Conservation (phyloP, 1,140 invertebrate species). For the Platorchestia sp. region DNA sequence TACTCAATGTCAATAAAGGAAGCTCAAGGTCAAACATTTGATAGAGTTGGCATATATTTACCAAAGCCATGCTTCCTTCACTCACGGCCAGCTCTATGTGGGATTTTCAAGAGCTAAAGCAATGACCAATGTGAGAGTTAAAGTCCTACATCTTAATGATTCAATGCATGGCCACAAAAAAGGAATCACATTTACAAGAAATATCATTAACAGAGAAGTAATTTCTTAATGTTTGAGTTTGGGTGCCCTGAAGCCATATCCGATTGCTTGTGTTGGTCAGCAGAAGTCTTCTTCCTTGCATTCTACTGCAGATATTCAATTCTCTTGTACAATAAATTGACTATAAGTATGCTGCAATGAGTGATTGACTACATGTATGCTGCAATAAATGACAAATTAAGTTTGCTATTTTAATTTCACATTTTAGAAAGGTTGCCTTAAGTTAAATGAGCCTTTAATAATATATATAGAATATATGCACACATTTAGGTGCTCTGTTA, state of each 20-base stretch:
- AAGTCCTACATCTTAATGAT: neutral
- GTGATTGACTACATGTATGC: neutral
- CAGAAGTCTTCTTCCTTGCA: neutral
- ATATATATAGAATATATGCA: neutral
- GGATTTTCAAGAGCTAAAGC: neutral
- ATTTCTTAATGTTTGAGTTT: neutral
- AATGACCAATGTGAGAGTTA: neutral
- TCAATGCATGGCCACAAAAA: neutral
- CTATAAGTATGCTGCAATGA: neutral
- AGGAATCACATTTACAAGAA: neutral
- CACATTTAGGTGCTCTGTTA: neutral
- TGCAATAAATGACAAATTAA: neutral
- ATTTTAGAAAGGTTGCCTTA: neutral
- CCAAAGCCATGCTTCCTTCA: neutral
- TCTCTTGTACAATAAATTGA: neutral
- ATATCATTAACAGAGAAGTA: neutral
- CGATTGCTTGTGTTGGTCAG: neutral
- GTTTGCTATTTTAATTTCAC: neutral
- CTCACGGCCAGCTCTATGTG: neutral
- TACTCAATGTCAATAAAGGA: conserved; percentile 34
- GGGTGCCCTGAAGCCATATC: neutral
- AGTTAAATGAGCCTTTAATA: neutral
- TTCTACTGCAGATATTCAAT: neutral
- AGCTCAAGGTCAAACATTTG: conserved; percentile 48
- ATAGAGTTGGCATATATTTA: conserved; percentile 4